Evolutionary conservation across 2,888 invertebrate species (phyloP), one percentile per base, ranked within the genome.

Genomic region (Autographa gamma): DNA sequence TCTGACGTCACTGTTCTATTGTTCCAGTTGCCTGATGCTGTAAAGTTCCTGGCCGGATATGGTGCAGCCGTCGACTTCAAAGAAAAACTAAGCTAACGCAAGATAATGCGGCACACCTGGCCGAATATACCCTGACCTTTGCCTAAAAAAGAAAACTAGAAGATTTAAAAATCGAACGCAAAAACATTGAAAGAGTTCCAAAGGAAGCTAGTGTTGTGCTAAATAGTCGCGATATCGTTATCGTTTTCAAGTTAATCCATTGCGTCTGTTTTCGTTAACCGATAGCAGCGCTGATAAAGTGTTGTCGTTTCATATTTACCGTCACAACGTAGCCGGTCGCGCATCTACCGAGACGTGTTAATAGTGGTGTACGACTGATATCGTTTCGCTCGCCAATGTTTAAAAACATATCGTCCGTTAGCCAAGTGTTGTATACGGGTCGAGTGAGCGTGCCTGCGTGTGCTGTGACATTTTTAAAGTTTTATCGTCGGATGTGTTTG

Each of bases 1-100:
- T 85, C 86, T 90, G 84, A 91, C 87, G 87, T 88, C 76, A 87
- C 16, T 31, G 54, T 76, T 90, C 83, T 74, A 89, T 95, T 95
- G 95, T 95, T 95, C 71, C 93, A 95, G 95, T 90, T 93, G 88
- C 91, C 91, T 76, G 91, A 89, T 86, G 92, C 93, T 88, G 91
- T 91, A 83, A 90, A 91, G 89, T 92, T 91, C 88, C 93, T 93
- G 77, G 87, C 89, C 84, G 93, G 94, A 81, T 94, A 94, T 90
- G 94, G 95, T 77, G 93, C 94, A 81, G 95, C 93, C 73, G 88
- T 94, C 82, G 94, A 95, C 90, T 94, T 91, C 88, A 75, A 82
- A 69, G 66, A 75, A 81, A 80, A 81, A 81, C 85, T 85, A 76
- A 86, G 79, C 83, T 79, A 76, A 69, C 81, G 73, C 74, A 73